phyloP scores from a whole-genome alignment of 2,113 vertebrate genomes.

The Eublepharis macularius region DNA sequence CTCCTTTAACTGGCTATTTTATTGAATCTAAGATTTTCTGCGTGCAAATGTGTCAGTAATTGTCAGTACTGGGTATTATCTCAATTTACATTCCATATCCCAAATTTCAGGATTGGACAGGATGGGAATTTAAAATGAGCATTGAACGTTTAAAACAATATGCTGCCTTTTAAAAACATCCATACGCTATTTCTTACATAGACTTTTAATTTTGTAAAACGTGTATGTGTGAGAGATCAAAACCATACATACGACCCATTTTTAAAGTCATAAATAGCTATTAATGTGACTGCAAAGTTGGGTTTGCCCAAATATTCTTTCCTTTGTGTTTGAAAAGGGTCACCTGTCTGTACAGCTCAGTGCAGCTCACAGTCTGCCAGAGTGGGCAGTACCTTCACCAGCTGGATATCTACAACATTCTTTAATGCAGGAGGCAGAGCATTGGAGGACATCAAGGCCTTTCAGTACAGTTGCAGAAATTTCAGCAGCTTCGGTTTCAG shows the following conservation, averaged over 20 bases:
- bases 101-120: not conserved
- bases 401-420: not conserved
- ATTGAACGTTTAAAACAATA: not conserved
- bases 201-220: not conserved
- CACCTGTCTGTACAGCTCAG: accelerated
- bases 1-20: not conserved
- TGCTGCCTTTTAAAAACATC: not conserved
- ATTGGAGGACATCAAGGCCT: not conserved
- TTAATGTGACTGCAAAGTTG: not conserved
- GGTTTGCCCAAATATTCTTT: not conserved
- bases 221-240: not conserved
- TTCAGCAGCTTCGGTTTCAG: not conserved
- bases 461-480: not conserved
- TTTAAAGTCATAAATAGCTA: not conserved
- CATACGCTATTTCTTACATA: not conserved
- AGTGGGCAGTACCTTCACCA: not conserved
- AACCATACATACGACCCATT: too few species aligned
- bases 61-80: too few species aligned
- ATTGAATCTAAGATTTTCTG: not conserved
- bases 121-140: not conserved
- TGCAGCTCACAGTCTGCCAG: slow-evolving; percentile 11
- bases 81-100: too few species aligned
- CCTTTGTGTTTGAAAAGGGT: slow-evolving; percentile 49
- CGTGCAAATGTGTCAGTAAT: not conserved
- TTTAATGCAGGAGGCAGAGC: not conserved